Conservation (phyloP, 2,113 vertebrate genomes). For the Nanorana parkeri region DNA sequence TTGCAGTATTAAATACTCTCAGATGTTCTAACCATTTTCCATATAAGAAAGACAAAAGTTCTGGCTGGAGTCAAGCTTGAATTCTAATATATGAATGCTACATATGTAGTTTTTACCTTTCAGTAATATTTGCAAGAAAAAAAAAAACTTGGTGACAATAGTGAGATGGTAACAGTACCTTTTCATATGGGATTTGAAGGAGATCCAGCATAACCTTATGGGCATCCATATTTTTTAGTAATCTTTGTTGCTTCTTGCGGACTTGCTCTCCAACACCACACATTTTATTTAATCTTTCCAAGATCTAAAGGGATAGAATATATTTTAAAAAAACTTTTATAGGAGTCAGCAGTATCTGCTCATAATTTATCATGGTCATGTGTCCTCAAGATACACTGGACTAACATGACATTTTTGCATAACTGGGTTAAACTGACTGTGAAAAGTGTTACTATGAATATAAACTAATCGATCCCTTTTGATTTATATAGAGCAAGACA, state of each 20-base stretch:
- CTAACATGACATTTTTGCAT: not conserved
- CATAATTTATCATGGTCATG: too few relatives aligned
- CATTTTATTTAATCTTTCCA: slow-evolving; percentile 94
- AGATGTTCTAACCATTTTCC: too few relatives aligned
- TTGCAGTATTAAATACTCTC: too few relatives aligned
- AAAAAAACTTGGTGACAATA: too few relatives aligned
- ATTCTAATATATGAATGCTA: too few relatives aligned
- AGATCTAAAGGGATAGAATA: slow-evolving; percentile 75
- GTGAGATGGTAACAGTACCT: slow-evolving; percentile 70
- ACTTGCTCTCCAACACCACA: slow-evolving; percentile 87
- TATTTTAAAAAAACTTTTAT: too few relatives aligned
- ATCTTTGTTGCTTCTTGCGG: slow-evolving; percentile 94
- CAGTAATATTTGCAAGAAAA: too few relatives aligned
- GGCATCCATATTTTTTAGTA: slow-evolving; percentile 97
- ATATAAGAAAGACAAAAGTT: too few relatives aligned
- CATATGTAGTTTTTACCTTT: too few relatives aligned
- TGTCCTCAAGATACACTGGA: too few relatives aligned
- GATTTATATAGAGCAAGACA: not conserved
- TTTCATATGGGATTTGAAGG: slow-evolving; percentile 94
- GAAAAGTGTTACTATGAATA: not conserved
- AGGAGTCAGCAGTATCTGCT: too few relatives aligned
- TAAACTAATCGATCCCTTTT: not conserved
- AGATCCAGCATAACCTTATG: slow-evolving; percentile 98
- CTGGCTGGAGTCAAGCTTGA: too few relatives aligned
- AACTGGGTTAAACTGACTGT: not conserved